Evolutionary conservation across 2,797 vertebrate genomes (phyloP).

Genomic region (Sylvilagus floridanus): DNA sequence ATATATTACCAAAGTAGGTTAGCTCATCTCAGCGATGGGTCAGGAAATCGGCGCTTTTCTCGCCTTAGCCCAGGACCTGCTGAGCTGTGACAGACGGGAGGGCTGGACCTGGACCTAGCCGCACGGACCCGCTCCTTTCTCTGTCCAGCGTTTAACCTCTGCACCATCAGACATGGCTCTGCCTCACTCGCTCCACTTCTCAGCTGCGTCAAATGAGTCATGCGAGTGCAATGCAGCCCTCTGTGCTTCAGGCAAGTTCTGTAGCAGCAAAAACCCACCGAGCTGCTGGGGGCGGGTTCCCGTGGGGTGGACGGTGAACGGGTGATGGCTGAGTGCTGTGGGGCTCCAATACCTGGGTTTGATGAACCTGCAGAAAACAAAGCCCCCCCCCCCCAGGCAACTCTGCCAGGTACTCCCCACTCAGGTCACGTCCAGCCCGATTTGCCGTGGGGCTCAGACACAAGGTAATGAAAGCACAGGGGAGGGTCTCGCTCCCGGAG

Average conservation of each 20-base stretch:
- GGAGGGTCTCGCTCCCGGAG: not conserved
- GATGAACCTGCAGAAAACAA: not conserved
- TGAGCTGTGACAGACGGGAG: not conserved
- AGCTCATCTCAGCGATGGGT: slow-evolving; percentile 57
- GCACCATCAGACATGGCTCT: not conserved
- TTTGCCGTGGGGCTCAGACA: not conserved
- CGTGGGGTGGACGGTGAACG: not conserved
- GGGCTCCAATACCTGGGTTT: not conserved
- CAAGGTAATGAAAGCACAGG: not conserved
- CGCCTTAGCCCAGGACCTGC: not conserved
- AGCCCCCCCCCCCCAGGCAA: not conserved
- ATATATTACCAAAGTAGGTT: slow-evolving; percentile 67
- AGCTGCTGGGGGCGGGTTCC: not conserved
- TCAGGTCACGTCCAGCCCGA: not conserved
- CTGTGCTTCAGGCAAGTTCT: not conserved
- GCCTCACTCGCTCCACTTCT: not conserved
- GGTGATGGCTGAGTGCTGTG: not conserved
- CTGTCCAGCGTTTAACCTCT: not conserved
- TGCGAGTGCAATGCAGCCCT: not conserved
- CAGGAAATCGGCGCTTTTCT: slow-evolving; percentile 9
- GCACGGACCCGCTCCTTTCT: not conserved
- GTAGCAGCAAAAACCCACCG: not conserved
- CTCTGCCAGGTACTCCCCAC: not conserved
- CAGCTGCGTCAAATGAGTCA: not conserved
- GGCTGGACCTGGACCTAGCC: not conserved